Conservation (phyloP, 2,797 vertebrate species). For the Helarctos malayanus region DNA sequence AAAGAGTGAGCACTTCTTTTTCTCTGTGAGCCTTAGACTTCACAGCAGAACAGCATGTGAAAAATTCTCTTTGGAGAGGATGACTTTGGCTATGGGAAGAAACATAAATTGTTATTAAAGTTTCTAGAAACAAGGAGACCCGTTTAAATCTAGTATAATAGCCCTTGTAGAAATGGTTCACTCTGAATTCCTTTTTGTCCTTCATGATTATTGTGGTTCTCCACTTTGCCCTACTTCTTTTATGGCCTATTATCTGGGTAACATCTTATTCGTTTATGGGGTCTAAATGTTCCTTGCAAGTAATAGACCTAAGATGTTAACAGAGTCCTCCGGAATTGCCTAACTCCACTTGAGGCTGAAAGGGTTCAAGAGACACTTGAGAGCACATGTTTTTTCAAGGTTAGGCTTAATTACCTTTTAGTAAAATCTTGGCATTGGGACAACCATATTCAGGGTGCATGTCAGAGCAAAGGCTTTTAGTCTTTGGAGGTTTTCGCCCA, state of each 20-base stretch:
- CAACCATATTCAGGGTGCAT: conserved; percentile 40
- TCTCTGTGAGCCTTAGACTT: background rate
- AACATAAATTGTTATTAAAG: background rate
- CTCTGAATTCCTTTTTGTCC: background rate
- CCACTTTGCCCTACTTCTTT: conserved; percentile 14
- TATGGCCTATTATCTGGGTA: background rate
- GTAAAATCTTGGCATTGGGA: conserved; percentile 67
- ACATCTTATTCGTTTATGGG: conserved; percentile 4
- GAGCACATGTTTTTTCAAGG: conserved; percentile 72
- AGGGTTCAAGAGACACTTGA: conserved; percentile 38
- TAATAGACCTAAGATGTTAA: conserved; percentile 20
- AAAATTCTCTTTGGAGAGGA: background rate
- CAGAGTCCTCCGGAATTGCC: background rate
- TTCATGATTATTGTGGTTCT: background rate
- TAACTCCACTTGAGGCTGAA: background rate
- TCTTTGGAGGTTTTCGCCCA: conserved; percentile 60
- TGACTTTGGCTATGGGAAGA: background rate
- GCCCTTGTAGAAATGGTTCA: background rate
- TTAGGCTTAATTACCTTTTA: conserved; percentile 72
- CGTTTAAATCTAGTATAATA: background rate
- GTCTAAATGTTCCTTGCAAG: conserved; percentile 63
- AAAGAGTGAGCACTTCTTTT: background rate
- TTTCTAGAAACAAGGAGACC: background rate
- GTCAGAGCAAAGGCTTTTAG: conserved; percentile 61
- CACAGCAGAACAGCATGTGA: background rate